phyloP scores from a whole-genome alignment of 2,113 vertebrate species.

The Varanus salvator region DNA sequence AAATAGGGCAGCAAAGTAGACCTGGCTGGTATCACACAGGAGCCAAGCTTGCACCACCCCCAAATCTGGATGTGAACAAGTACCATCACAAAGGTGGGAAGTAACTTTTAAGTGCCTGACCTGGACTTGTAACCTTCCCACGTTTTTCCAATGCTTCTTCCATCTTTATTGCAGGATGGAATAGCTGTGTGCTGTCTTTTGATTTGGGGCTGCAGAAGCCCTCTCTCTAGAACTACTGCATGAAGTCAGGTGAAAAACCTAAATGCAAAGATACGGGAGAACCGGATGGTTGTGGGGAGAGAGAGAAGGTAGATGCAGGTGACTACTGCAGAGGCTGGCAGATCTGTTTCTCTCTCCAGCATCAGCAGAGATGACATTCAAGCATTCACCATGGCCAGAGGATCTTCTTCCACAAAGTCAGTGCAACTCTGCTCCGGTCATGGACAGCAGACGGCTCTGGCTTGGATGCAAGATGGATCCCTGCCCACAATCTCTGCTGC shows the following conservation, averaged over 20 bases:
- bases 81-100: no score
- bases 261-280: neutral
- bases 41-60: neutral
- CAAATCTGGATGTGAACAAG: neutral
- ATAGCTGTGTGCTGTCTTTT: no score
- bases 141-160: no score
- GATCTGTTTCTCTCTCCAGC: neutral
- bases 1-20: neutral
- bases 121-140: no score
- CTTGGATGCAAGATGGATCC: slow-evolving; percentile 6
- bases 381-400: neutral
- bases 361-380: neutral
- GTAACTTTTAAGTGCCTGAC: no score
- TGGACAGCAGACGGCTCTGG: slow-evolving; percentile 16
- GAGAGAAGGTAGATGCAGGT: neutral
- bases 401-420: slow-evolving; percentile 3
- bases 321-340: neutral
- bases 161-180: no score
- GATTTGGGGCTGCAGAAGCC: no score
- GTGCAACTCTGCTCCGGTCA: slow-evolving; percentile 15
- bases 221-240: neutral
- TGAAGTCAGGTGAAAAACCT: neutral
- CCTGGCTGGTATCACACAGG: neutral
- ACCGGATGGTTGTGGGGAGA: neutral
- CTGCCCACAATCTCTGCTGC: neutral